Conservation (phyloP, 2,113 vertebrate species). For the Limnothrissa miodon region DNA sequence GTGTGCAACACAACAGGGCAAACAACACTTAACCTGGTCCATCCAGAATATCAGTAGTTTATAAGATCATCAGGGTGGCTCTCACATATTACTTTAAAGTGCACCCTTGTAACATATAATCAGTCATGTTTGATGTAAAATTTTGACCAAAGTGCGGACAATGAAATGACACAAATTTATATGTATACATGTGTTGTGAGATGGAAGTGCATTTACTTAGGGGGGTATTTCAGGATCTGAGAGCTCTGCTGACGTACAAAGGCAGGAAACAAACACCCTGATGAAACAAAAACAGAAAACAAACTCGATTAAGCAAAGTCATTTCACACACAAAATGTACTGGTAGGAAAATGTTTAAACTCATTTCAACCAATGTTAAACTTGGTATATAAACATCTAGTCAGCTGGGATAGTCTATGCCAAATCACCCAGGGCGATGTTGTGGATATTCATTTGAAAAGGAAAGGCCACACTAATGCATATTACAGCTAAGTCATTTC, state of each 20-base stretch:
- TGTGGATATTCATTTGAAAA: no score
- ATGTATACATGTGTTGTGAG: neutral
- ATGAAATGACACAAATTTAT: neutral
- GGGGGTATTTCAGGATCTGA: conserved; percentile 25
- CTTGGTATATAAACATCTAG: neutral
- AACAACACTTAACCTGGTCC: neutral
- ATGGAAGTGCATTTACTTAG: conserved; percentile 27
- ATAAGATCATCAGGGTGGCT: neutral
- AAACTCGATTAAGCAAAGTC: neutral
- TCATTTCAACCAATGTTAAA: no score
- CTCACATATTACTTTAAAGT: neutral
- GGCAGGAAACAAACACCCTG: conserved; percentile 23
- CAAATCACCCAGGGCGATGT: no score
- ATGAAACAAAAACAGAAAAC: neutral
- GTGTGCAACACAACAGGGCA: conserved; percentile 15
- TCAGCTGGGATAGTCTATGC: no score
- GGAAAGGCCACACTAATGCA: no score
- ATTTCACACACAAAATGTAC: no score
- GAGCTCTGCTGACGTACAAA: conserved; percentile 33
- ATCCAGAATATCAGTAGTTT: neutral
- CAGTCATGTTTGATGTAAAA: neutral
- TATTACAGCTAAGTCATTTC: no score
- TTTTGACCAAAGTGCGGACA: neutral
- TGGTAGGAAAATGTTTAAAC: no score
- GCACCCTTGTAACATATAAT: neutral